These are phyloP conservation scores for Xanthia icteritia DNA, from an alignment of 2,888 invertebrate genomes.

Conservation along the genomic window DNA sequence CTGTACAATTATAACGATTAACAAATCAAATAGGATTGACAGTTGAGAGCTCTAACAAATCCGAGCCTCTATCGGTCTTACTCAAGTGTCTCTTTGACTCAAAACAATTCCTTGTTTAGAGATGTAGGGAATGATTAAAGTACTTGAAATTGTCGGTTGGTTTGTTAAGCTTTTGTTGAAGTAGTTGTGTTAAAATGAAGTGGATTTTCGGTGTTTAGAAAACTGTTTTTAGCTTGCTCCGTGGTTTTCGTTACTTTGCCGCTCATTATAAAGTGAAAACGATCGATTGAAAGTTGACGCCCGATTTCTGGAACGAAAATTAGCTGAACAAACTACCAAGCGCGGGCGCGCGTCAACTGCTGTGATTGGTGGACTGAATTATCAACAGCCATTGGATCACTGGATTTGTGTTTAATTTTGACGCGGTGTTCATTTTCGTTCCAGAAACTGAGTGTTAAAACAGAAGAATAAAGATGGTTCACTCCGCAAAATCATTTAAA, in stretches of 20 bases:
- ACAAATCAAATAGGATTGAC: constrained; percentile 59
- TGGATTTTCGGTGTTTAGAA: neutral
- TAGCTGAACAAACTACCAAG: neutral
- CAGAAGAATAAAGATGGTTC: too few species aligned
- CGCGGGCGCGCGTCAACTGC: too few species aligned
- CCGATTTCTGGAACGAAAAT: neutral
- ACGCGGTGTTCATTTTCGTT: neutral
- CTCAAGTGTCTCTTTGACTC: constrained; percentile 35
- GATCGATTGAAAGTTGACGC: too few species aligned
- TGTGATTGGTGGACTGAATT: neutral
- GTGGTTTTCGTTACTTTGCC: neutral
- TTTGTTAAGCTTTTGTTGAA: constrained; percentile 24
- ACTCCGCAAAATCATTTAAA: too few species aligned
- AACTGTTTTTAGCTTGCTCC: neutral
- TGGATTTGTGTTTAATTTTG: neutral
- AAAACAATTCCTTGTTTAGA: constrained; percentile 50
- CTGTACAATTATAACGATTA: constrained; percentile 57
- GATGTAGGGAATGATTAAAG: constrained; percentile 20
- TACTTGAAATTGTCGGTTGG: constrained; percentile 15
- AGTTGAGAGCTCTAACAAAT: constrained; percentile 36
- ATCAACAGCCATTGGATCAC: neutral
- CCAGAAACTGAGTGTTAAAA: neutral
- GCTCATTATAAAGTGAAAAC: neutral
- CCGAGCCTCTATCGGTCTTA: constrained; percentile 40
- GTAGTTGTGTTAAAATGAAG: neutral